Evolutionary conservation across 2,888 invertebrate species (phyloP).

Genomic region (Pogonocherus hispidulus): DNA sequence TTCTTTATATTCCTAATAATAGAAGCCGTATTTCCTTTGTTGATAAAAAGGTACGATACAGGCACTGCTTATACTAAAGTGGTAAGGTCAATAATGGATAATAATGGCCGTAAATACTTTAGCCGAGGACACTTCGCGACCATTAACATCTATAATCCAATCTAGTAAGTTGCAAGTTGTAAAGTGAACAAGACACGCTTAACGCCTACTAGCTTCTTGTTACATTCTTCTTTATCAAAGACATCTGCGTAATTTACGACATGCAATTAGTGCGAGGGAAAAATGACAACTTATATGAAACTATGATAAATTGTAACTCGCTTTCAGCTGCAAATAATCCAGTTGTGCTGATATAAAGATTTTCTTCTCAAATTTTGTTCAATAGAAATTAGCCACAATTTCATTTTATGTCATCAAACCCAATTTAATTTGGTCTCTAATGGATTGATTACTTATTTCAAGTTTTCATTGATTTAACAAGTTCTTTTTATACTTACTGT

Average conservation of each 20-base stretch:
- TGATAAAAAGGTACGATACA: no score
- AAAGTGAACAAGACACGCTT: constrained; percentile 33
- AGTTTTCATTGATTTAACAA: no score
- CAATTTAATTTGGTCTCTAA: no score
- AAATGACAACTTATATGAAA: constrained; percentile 12
- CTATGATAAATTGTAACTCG: background rate
- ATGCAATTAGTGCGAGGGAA: constrained; percentile 7
- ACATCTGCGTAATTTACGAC: constrained; percentile 27
- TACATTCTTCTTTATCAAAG: constrained; percentile 11
- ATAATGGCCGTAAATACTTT: constrained; percentile 57
- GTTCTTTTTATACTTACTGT: no score
- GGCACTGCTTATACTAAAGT: constrained; percentile 45
- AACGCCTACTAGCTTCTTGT: constrained; percentile 24
- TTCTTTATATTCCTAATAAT: no score
- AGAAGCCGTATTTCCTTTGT: no score
- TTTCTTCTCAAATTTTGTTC: no score
- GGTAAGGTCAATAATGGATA: constrained; percentile 58
- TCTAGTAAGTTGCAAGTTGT: constrained; percentile 22
- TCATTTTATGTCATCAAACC: no score
- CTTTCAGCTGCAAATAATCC: no score
- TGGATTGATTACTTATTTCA: no score
- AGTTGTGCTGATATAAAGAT: no score
- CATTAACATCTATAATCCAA: constrained; percentile 47
- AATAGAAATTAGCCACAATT: no score
- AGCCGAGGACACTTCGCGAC: constrained; percentile 56